Evolutionary conservation across 2,888 invertebrate species (phyloP).

Genomic region (Scrobipalpa costella): DNA sequence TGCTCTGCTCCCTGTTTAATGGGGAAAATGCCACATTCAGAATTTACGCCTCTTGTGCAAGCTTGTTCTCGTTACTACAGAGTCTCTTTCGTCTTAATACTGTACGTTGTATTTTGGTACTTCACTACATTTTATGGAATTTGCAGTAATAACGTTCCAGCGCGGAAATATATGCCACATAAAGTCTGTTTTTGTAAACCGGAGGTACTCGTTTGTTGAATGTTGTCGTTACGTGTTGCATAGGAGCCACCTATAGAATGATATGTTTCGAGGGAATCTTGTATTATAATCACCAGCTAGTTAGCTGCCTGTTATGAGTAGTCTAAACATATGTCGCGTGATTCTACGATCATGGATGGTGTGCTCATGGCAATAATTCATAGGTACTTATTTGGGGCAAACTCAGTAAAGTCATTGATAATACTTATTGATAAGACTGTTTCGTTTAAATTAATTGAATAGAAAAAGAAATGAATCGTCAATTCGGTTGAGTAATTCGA

Average conservation of each 20-base stretch:
- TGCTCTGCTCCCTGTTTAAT: slow-evolving; percentile 3
- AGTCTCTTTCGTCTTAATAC: background rate
- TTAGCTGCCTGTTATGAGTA: no score
- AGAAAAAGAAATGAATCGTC: no score
- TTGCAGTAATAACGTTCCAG: slow-evolving; percentile 4
- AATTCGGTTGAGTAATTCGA: no score
- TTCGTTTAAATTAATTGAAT: no score
- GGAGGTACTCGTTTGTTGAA: background rate
- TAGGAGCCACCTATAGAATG: background rate
- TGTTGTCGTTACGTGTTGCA: no score
- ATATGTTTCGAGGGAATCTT: background rate
- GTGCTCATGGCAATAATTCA: no score
- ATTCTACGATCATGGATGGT: no score
- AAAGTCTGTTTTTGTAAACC: background rate
- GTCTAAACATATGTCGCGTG: no score
- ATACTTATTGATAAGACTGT: no score
- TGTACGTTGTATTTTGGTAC: background rate
- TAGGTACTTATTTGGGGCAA: no score
- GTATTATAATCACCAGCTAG: no score
- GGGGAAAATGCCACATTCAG: slow-evolving; percentile 6
- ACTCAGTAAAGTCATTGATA: no score
- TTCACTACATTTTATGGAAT: slow-evolving; percentile 10
- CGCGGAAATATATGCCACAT: background rate
- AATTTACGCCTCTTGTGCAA: background rate
- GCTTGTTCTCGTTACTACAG: background rate